A percentile compares a stretch with the other conserved stretches of the same genome.
These are phyloP conservation scores for Metopia argyrocephala DNA, from an alignment of 2,888 invertebrate species.

Conservation along the genomic window DNA sequence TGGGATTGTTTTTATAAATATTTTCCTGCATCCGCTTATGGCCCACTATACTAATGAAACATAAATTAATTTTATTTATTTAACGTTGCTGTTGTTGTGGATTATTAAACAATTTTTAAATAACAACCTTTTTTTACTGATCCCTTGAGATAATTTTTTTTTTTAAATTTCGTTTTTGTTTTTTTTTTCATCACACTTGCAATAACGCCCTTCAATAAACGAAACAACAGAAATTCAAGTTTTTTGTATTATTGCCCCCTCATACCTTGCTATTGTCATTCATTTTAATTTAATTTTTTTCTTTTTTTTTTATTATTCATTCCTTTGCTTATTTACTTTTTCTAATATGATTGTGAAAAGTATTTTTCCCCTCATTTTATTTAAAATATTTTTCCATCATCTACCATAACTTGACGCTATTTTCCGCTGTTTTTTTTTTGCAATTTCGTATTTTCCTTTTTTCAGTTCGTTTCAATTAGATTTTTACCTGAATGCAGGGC, in stretches of 20 bases:
- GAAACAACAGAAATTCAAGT: too few species aligned
- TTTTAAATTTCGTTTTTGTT: not conserved
- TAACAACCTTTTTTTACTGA: not conserved
- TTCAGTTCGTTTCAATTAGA: conserved; percentile 18
- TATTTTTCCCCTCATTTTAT: not conserved
- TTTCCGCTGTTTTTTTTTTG: conserved; percentile 35
- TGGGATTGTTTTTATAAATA: too few species aligned
- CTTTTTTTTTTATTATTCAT: not conserved
- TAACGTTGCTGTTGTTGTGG: not conserved
- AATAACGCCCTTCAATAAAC: not conserved
- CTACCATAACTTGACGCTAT: not conserved
- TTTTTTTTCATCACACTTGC: not conserved
- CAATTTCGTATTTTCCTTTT: conserved; percentile 8
- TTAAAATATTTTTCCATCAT: not conserved
- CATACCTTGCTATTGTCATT: too few species aligned
- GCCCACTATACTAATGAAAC: too few species aligned
- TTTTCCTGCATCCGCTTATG: too few species aligned
- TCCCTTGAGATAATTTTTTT: not conserved
- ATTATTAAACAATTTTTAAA: not conserved
- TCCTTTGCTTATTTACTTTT: not conserved
- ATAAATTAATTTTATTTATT: not conserved
- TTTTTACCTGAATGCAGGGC: not conserved
- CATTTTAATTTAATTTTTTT: not conserved
- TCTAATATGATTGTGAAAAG: too few species aligned
- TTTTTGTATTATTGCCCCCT: too few species aligned